Conservation (phyloP, 1,140 invertebrate genomes). For the Cotesia vestalis region DNA sequence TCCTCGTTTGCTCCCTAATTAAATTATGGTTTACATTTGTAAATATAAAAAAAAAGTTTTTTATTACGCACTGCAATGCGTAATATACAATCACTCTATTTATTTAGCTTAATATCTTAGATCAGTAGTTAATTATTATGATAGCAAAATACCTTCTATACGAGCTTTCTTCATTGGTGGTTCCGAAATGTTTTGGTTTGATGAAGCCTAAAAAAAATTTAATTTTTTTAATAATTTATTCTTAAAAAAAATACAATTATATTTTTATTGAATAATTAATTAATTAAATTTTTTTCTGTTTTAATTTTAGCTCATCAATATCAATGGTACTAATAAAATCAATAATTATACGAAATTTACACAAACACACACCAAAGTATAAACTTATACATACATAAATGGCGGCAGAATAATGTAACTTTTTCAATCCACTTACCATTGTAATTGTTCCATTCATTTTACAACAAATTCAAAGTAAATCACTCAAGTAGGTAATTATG, state of each 20-base stretch:
- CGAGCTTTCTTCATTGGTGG: slow-evolving; percentile 56
- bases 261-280: background rate
- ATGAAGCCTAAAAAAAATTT: slow-evolving; percentile 44
- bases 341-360: background rate
- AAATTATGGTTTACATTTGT: background rate
- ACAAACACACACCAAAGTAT: background rate
- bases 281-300: background rate
- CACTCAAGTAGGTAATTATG: background rate
- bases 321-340: background rate
- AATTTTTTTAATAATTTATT: background rate
- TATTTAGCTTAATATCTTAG: slow-evolving; percentile 40
- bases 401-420: slow-evolving; percentile 8
- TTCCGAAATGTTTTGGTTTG: slow-evolving; percentile 51
- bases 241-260: slow-evolving; percentile 37
- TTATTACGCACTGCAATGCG: slow-evolving; percentile 18
- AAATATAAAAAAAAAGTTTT: background rate
- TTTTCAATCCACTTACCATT: slow-evolving; percentile 50
- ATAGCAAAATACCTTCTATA: slow-evolving; percentile 63
- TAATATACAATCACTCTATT: slow-evolving; percentile 47
- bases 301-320: too few species aligned
- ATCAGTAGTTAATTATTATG: slow-evolving; percentile 34
- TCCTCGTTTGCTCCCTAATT: background rate
- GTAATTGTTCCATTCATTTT: slow-evolving; percentile 60
- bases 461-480: background rate
- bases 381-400: background rate